These are phyloP conservation scores for Molorchus minor DNA, from an alignment of 2,888 invertebrate species.

Conservation along the genomic window DNA sequence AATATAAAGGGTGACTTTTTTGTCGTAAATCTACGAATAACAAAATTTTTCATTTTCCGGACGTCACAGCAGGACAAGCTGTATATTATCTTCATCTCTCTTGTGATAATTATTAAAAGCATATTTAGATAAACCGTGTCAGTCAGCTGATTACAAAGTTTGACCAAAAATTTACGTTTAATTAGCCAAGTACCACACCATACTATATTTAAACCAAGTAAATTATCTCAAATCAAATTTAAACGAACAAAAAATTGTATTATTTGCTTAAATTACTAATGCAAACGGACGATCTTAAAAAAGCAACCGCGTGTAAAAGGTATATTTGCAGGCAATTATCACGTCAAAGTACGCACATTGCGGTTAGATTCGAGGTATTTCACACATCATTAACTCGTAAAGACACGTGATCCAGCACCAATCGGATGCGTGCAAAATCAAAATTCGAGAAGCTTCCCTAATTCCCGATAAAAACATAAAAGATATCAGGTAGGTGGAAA, in stretches of 20 bases:
- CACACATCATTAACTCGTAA: slow-evolving; percentile 18
- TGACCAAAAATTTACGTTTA: too few relatives aligned
- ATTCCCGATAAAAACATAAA: slow-evolving; percentile 35
- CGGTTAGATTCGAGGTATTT: slow-evolving; percentile 5
- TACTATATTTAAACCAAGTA: not conserved
- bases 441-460: slow-evolving; percentile 15
- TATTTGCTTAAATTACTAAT: not conserved
- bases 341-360: slow-evolving; percentile 10
- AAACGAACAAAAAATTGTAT: not conserved
- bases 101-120: too few relatives aligned
- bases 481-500: slow-evolving; percentile 39
- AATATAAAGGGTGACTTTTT: too few relatives aligned
- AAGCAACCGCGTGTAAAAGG: slow-evolving; percentile 3
- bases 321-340: slow-evolving; percentile 14
- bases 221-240: not conserved
- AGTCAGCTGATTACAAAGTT: too few relatives aligned
- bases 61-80: too few relatives aligned
- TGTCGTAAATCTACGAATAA: too few relatives aligned
- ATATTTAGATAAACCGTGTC: too few relatives aligned
- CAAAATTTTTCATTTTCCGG: too few relatives aligned
- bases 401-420: slow-evolving; percentile 18
- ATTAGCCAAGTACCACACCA: too few relatives aligned
- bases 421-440: not conserved
- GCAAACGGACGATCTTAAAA: not conserved
- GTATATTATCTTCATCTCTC: too few relatives aligned